A percentile compares a stretch with the other conserved stretches of the same genome.
Conservation (phyloP, 2,888 invertebrate species). For the Dolichopus griseipennis region DNA sequence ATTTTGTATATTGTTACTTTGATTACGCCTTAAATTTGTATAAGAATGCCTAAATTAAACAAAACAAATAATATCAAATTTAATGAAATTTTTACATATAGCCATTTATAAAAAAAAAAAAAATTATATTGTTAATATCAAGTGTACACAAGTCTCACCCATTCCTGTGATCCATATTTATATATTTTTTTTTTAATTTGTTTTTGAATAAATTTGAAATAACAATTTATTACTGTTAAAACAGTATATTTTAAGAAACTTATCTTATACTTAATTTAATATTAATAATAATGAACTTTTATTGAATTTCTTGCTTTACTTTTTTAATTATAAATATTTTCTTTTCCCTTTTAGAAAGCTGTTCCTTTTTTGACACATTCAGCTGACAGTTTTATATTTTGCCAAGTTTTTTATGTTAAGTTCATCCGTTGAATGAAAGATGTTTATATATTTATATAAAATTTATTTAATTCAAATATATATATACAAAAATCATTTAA, state of each 20-base stretch:
- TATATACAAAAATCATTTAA: no score
- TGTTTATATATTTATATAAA: no score
- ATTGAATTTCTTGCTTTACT: background rate
- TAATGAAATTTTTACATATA: background rate
- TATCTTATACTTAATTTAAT: no score
- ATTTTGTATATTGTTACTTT: background rate
- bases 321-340: background rate
- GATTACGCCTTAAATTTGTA: background rate
- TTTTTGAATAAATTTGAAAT: background rate
- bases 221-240: no score
- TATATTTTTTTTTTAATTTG: background rate
- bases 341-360: background rate
- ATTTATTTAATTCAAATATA: no score
- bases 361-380: background rate
- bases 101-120: no score
- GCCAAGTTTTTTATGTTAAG: background rate
- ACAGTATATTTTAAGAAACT: no score
- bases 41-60: background rate
- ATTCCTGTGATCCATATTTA: background rate
- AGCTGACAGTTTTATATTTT: background rate
- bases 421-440: no score
- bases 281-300: no score
- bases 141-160: slow-evolving; percentile 1
- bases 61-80: no score
- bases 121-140: background rate